Evolutionary conservation across 1,140 invertebrate genomes (phyloP), one percentile per base, ranked within the genome.

Genomic region (Lepidurus couesii): DNA sequence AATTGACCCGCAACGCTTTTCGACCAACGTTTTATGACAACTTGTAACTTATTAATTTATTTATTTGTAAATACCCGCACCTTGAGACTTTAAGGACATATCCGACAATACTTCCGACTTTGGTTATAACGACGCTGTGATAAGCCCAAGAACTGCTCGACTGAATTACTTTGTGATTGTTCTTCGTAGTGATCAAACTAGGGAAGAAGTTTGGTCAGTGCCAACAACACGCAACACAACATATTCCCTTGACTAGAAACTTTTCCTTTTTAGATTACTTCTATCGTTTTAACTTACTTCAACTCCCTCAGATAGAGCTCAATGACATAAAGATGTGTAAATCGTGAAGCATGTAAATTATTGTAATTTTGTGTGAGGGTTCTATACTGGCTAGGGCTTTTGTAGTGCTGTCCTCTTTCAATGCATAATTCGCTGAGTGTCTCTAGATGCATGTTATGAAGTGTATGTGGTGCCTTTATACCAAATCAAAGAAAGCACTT

Each of bases 351-450:
- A 16, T n/a, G 53, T 34, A 34, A 3, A 34, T 34, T 34, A 34
- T 4, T 65, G 53, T 65, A 16, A 65, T n/a, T 65, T 21, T 65
- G 53, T 65, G 45, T 47, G 45, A 11, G 34, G 2, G 53, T 65
- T 7, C 53, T 65, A 65, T n/a, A 65, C 53, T 65, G 21, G 53
- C 9, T 21, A 13, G 7, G 21, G 53, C 16, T 21, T 65, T 65
- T n/a, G 16, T 65, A 65, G 16, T 65, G 21, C 53, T 34, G 34
- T 34, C 34, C 34, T 34, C n/a, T 65, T 65, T 65, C 16, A 65
- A 11, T 65, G 53, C 53, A 65, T 65, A 65, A 65, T 65, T 65
- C 53, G 53, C 53, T 65, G 53, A 65, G 53, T 65, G 53, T 65
- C 34, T 34, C 34, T 65, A 65, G 6, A 65, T 16, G 45, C 21